Evolutionary conservation across 2,797 vertebrate genomes (phyloP).

Genomic region (Ciconia nigra): DNA sequence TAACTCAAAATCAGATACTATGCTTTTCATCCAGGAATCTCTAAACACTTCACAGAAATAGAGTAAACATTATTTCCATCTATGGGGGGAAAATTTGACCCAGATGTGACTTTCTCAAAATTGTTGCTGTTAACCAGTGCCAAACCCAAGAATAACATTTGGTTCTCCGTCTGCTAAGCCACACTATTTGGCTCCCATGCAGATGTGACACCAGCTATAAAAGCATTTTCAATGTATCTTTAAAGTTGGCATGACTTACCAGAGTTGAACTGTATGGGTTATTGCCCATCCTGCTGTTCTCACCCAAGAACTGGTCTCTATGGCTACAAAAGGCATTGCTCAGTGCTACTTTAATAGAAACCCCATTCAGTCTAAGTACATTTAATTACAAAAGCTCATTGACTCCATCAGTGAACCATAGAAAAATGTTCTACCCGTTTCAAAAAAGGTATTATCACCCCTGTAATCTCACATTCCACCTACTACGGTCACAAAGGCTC

Average conservation of each 20-base stretch:
- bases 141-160: not conserved
- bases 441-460: not conserved
- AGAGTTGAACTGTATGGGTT: not conserved
- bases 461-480: constrained; percentile 1
- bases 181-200: not conserved
- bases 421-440: not conserved
- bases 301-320: not conserved
- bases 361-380: not conserved
- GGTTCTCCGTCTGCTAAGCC: not conserved
- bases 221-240: not conserved
- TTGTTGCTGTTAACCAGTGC: not conserved
- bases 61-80: not conserved
- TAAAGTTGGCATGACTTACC: not conserved
- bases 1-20: not conserved
- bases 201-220: not conserved
- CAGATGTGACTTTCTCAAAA: not conserved
- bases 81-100: not conserved
- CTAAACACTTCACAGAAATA: not conserved
- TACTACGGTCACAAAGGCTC: not conserved
- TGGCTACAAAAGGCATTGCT: not conserved
- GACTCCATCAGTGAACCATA: constrained; percentile 7
- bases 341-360: not conserved
- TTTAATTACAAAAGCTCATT: constrained; percentile 26
- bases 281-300: not conserved
- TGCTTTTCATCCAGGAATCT: not conserved